A percentile compares a stretch with the other conserved stretches of the same genome.
Evolutionary conservation across 1,140 invertebrate species (phyloP).

Genomic region (Dendroctonus valens): DNA sequence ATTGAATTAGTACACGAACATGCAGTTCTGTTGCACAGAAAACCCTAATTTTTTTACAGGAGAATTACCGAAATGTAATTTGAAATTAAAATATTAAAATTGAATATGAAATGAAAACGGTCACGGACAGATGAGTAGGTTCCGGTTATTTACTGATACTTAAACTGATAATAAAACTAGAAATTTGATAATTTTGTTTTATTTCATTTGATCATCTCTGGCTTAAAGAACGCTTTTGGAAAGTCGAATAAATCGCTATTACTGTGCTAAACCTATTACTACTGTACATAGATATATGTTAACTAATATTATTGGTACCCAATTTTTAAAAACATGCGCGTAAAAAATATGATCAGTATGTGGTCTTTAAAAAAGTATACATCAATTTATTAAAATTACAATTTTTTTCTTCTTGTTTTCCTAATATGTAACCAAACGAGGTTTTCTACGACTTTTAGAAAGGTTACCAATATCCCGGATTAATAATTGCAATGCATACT

Average conservation of each 20-base stretch:
- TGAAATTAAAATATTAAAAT: no score
- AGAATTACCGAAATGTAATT: no score
- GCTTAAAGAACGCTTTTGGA: conserved; percentile 1
- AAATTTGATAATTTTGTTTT: no score
- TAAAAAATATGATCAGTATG: neutral
- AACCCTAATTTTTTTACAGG: no score
- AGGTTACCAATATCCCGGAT: no score
- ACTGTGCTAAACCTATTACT: neutral
- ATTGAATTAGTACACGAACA: no score
- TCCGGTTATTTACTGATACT: no score
- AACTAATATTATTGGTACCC: conserved; percentile 4
- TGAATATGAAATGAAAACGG: no score
- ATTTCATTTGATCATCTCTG: neutral
- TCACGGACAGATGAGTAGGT: no score
- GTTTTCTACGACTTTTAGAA: neutral
- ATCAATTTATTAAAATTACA: neutral
- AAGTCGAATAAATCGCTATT: conserved; percentile 2
- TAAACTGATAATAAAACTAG: no score
- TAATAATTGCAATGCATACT: no score
- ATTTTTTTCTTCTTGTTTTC: neutral
- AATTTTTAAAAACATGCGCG: neutral
- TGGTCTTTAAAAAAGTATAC: neutral
- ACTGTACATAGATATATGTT: neutral
- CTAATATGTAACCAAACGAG: neutral
- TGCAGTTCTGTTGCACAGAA: no score